A percentile compares a stretch with the other conserved stretches of the same genome.
Evolutionary conservation across 2,113 vertebrate species (phyloP).

Genomic region (Callorhinus ursinus): DNA sequence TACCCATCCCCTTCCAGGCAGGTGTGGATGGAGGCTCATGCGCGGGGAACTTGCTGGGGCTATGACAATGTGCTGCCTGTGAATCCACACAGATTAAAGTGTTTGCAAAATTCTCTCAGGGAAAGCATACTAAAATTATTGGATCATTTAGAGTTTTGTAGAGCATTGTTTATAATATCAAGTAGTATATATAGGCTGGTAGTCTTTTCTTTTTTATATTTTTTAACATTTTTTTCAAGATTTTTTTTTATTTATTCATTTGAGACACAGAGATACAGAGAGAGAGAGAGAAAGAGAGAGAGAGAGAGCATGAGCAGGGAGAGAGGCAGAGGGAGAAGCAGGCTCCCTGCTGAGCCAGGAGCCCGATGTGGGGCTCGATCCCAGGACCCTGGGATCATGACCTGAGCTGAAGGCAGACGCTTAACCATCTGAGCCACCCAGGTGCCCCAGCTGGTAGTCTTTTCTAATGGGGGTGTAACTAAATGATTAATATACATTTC

Average conservation of each 20-base stretch:
- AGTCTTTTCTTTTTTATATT: not conserved
- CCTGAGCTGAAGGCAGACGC: no score
- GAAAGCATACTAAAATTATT: no score
- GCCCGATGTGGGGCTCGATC: no score
- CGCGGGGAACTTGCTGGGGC: not conserved
- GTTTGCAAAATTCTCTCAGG: not conserved
- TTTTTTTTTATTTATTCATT: no score
- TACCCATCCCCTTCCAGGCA: not conserved
- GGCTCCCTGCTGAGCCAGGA: no score
- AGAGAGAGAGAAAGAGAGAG: no score
- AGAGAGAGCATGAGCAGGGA: no score
- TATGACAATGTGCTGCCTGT: accelerated
- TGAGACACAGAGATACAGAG: no score
- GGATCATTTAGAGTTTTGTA: not conserved
- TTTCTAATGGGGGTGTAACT: not conserved
- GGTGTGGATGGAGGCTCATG: accelerated
- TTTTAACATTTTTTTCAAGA: no score
- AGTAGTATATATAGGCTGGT: not conserved
- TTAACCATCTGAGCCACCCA: no score
- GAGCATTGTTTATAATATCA: not conserved
- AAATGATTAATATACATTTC: not conserved
- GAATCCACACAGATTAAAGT: accelerated
- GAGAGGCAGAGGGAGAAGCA: no score
- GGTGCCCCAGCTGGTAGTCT: not conserved
- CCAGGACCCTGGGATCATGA: no score